Evolutionary conservation across 2,888 invertebrate genomes (phyloP).

Genomic region (Pollenia angustigena): DNA sequence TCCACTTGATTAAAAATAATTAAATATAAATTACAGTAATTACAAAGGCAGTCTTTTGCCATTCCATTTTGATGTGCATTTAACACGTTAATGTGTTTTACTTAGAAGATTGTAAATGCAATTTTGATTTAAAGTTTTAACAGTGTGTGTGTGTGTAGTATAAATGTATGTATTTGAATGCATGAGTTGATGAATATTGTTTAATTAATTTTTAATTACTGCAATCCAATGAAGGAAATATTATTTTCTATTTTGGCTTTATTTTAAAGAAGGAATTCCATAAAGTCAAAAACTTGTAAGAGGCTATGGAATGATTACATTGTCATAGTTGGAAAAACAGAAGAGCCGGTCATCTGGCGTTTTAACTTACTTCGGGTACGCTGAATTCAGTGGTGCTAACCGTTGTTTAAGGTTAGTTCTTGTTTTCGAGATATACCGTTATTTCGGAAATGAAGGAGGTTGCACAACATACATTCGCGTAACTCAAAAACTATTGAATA

Average conservation of each 20-base stretch:
- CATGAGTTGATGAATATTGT: slow-evolving; percentile 9
- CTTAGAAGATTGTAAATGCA: slow-evolving; percentile 21
- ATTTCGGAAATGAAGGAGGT: too few relatives aligned
- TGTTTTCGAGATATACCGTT: too few relatives aligned
- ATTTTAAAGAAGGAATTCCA: neutral
- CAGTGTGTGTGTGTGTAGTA: neutral
- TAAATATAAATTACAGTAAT: slow-evolving; percentile 63
- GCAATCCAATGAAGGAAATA: slow-evolving; percentile 23
- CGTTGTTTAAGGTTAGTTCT: too few relatives aligned
- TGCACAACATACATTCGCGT: too few relatives aligned
- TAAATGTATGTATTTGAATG: neutral
- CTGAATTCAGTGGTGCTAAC: too few relatives aligned
- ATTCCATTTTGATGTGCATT: slow-evolving; percentile 57
- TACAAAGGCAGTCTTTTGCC: slow-evolving; percentile 49
- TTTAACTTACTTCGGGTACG: too few relatives aligned
- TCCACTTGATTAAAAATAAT: slow-evolving; percentile 56
- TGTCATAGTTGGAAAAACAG: too few relatives aligned
- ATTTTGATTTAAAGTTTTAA: neutral
- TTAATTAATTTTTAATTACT: slow-evolving; percentile 56
- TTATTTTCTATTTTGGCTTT: neutral
- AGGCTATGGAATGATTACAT: neutral
- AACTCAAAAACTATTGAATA: too few relatives aligned
- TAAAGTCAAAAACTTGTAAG: neutral
- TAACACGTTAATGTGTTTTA: slow-evolving; percentile 59
- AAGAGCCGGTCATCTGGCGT: too few relatives aligned